A percentile compares a stretch with the other conserved stretches of the same genome.
These are phyloP conservation scores for Elaphurus davidianus DNA, from an alignment of 2,113 vertebrate genomes.

Conservation along the genomic window DNA sequence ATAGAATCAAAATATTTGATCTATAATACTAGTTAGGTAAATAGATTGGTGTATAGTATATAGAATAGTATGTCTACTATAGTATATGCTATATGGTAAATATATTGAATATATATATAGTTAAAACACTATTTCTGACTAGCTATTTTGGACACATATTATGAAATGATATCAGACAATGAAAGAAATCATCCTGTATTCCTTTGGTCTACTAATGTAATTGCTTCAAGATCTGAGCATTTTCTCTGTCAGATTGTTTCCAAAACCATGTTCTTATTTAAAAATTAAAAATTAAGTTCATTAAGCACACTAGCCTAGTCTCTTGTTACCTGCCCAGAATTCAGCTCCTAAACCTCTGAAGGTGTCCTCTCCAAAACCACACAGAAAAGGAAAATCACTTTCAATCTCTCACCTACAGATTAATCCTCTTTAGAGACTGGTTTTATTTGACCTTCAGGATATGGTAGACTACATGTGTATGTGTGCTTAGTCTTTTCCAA, in stretches of 20 bases:
- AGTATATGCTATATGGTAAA: too few relatives aligned
- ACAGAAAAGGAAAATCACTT: neutral
- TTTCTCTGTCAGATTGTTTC: neutral
- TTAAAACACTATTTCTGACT: neutral
- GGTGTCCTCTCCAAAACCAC: fast-evolving
- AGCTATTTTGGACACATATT: neutral
- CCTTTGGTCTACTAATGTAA: neutral
- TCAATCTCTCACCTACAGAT: neutral
- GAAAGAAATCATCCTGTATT: neutral
- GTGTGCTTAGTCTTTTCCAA: neutral
- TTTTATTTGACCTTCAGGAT: neutral
- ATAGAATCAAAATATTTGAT: neutral
- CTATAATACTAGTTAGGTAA: neutral
- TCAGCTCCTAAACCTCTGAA: neutral
- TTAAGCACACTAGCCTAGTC: neutral
- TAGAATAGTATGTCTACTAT: too few relatives aligned
- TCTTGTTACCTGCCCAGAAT: too few relatives aligned
- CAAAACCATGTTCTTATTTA: neutral
- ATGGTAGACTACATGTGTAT: neutral
- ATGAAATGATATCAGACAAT: neutral
- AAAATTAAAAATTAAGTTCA: neutral
- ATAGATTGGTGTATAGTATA: neutral
- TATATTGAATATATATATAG: neutral
- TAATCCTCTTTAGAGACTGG: neutral
- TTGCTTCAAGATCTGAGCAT: neutral